Evolutionary conservation across 2,888 invertebrate species (phyloP).

Genomic region (Cancer borealis): DNA sequence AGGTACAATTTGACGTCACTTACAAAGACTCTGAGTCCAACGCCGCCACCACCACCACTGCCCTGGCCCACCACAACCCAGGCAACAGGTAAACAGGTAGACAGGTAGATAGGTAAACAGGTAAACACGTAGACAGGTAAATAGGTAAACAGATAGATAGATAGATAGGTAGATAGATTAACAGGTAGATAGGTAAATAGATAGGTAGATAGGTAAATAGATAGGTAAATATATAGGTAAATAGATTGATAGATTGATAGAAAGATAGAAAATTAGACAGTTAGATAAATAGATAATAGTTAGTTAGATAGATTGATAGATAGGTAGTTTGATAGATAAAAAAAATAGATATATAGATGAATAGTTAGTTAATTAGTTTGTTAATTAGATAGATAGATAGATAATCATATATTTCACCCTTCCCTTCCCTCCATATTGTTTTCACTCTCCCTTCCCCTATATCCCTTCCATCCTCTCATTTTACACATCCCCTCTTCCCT

Average conservation of each 20-base stretch:
- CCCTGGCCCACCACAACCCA: slow-evolving; percentile 55
- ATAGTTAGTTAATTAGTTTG: too few species aligned
- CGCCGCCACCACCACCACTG: slow-evolving; percentile 48
- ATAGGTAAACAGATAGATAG: background rate
- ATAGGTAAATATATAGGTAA: too few species aligned
- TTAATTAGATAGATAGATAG: background rate
- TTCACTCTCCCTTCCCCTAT: too few species aligned
- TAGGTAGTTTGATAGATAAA: background rate
- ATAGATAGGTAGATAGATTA: too few species aligned
- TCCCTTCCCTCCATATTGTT: too few species aligned
- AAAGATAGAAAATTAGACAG: background rate
- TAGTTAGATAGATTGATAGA: background rate
- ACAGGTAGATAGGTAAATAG: too few species aligned
- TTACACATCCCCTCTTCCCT: too few species aligned
- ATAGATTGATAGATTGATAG: too few species aligned
- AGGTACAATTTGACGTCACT: slow-evolving; percentile 54
- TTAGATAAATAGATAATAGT: background rate
- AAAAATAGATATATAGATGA: background rate
- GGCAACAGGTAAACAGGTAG: slow-evolving; percentile 39
- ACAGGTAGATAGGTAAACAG: background rate
- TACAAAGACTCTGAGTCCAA: slow-evolving; percentile 52
- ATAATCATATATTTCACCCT: background rate
- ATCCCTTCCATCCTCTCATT: too few species aligned
- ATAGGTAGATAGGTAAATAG: too few species aligned
- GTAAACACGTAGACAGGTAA: background rate